Conservation (phyloP, 2,797 vertebrate species). For the Rhinogobio ventralis region DNA sequence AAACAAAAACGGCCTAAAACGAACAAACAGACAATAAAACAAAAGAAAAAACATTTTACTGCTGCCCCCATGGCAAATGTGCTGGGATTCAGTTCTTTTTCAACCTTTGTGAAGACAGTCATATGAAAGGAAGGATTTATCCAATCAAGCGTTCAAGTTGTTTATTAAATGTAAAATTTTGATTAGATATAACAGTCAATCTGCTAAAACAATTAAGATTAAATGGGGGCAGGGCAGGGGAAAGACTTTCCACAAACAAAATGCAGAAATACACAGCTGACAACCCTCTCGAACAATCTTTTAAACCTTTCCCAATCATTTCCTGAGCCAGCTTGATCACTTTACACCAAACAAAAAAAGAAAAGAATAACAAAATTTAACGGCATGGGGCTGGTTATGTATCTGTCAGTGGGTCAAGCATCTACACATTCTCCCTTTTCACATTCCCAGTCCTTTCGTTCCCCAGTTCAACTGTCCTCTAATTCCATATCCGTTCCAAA, state of each 20-base stretch:
- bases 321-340: constrained; percentile 21
- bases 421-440: constrained; percentile 26
- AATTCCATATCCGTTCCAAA: constrained; percentile 54
- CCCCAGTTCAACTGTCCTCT: constrained; percentile 67
- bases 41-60: constrained; percentile 11
- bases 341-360: background rate
- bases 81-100: background rate
- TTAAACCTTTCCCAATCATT: background rate
- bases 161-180: constrained; percentile 1
- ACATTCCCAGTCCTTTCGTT: constrained; percentile 42
- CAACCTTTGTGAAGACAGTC: background rate
- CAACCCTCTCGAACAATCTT: constrained; percentile 5
- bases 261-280: background rate
- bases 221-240: constrained; percentile 7
- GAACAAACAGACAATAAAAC: constrained; percentile 31
- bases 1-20: constrained; percentile 7
- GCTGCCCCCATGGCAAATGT: background rate
- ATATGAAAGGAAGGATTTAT: background rate
- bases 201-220: constrained; percentile 27
- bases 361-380: constrained; percentile 20
- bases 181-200: constrained; percentile 1
- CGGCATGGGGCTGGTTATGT: constrained; percentile 34
- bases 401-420: constrained; percentile 20
- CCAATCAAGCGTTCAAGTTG: background rate
- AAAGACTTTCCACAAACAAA: constrained; percentile 7